Evolutionary conservation across 2,113 vertebrate genomes (phyloP).

Genomic region (Megalops atlanticus): DNA sequence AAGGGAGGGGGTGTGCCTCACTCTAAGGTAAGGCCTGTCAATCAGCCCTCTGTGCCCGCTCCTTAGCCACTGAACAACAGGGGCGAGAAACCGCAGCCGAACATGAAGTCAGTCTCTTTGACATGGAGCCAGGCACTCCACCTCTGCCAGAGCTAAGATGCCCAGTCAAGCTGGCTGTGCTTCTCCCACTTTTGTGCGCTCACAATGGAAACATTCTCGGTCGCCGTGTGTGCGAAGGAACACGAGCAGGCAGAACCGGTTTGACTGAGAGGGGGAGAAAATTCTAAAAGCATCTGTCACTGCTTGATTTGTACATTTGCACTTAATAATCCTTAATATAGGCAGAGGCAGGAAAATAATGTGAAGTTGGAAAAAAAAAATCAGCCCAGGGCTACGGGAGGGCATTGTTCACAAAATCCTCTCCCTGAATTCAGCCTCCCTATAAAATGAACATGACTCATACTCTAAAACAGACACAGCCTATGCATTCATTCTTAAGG

Average conservation of each 20-base stretch:
- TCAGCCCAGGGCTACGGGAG: background rate
- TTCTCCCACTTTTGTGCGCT: constrained; percentile 36
- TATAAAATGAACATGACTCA: background rate
- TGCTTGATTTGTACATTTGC: background rate
- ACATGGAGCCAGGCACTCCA: constrained; percentile 44
- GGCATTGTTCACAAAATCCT: background rate
- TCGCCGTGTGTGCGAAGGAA: background rate
- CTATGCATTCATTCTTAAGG: background rate
- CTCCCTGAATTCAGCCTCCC: background rate
- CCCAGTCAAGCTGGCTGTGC: constrained; percentile 36
- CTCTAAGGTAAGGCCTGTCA: background rate
- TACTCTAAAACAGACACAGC: background rate
- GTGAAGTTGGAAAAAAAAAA: background rate
- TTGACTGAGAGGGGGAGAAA: constrained; percentile 9
- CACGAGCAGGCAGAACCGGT: constrained; percentile 35
- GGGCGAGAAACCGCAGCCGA: constrained; percentile 29
- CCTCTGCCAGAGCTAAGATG: constrained; percentile 39
- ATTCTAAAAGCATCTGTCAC: background rate
- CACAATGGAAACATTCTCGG: constrained; percentile 40
- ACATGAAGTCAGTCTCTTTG: constrained; percentile 44
- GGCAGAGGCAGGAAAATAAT: background rate
- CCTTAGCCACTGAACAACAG: background rate
- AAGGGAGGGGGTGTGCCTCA: background rate
- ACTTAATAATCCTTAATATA: background rate
- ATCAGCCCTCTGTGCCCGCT: background rate